Evolutionary conservation across 2,797 vertebrate genomes (phyloP).

Genomic region (Arrhamphus sclerolepis): DNA sequence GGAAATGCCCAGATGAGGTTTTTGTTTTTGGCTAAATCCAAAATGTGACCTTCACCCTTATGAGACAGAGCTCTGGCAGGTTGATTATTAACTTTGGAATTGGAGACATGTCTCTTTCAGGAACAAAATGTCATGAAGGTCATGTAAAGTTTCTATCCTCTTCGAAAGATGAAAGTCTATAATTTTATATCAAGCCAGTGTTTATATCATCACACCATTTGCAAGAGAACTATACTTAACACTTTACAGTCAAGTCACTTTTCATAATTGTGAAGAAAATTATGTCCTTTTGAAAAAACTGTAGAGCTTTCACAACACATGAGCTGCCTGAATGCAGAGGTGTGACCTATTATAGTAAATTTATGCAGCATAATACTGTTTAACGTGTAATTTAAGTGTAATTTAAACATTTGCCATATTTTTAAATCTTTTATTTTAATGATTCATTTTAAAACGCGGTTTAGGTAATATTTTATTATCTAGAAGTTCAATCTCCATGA

Average conservation of each 20-base stretch:
- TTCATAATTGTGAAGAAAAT: not conserved
- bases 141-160: conserved; percentile 50
- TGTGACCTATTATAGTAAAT: not conserved
- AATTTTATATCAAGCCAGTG: conserved; percentile 1
- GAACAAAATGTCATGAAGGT: conserved; percentile 68
- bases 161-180: conserved; percentile 1
- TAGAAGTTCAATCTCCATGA: too few relatives aligned
- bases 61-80: conserved; percentile 45
- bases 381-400: too few relatives aligned
- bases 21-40: conserved; percentile 71
- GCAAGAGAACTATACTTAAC: not conserved
- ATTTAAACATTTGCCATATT: too few relatives aligned
- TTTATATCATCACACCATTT: not conserved
- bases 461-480: too few relatives aligned
- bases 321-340: not conserved
- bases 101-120: conserved; percentile 57
- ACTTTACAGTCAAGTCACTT: not conserved
- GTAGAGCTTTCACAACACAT: conserved; percentile 4
- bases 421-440: too few relatives aligned
- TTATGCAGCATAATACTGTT: not conserved
- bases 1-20: conserved; percentile 19
- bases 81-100: conserved; percentile 79
- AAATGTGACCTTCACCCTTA: conserved; percentile 80
- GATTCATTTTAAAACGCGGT: too few relatives aligned
- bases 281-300: too few relatives aligned